These are phyloP conservation scores for Pandemis heparana DNA, from an alignment of 2,888 invertebrate species.

Conservation along the genomic window DNA sequence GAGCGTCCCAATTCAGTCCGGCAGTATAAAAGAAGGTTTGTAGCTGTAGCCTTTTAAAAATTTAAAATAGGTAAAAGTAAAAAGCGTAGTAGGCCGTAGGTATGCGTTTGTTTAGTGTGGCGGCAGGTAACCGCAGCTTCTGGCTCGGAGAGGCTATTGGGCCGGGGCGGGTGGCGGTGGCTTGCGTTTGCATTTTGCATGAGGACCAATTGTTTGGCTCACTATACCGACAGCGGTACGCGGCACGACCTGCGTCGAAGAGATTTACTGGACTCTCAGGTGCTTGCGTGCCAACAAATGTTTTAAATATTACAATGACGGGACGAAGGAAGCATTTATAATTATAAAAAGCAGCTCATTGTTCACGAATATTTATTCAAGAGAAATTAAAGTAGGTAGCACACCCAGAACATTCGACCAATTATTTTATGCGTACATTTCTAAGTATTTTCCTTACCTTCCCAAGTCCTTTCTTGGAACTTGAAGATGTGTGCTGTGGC, in stretches of 20 bases:
- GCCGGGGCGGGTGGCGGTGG: slow-evolving; percentile 51
- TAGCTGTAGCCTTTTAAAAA: slow-evolving; percentile 54
- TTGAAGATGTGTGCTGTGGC: not conserved
- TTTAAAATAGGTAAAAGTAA: slow-evolving; percentile 60
- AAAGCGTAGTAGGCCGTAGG: slow-evolving; percentile 49
- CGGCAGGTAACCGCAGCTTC: slow-evolving; percentile 60
- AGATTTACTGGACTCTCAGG: slow-evolving; percentile 54
- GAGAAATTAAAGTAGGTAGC: not conserved
- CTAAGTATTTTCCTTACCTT: not conserved
- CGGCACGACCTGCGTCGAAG: slow-evolving; percentile 47
- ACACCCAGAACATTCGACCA: not conserved
- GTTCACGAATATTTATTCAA: slow-evolving; percentile 1
- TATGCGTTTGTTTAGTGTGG: slow-evolving; percentile 61
- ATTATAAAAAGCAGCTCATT: slow-evolving; percentile 17
- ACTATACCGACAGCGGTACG: slow-evolving; percentile 55
- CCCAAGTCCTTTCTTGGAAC: not conserved
- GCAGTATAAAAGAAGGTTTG: slow-evolving; percentile 47
- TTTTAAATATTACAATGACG: slow-evolving; percentile 19
- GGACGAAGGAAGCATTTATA: slow-evolving; percentile 4
- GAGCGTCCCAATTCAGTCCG: slow-evolving; percentile 47
- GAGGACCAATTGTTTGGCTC: slow-evolving; percentile 69
- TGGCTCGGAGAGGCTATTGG: slow-evolving; percentile 55
- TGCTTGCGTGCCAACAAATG: slow-evolving; percentile 16
- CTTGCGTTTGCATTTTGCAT: slow-evolving; percentile 73
- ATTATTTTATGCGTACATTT: slow-evolving; percentile 2